A percentile compares a stretch with the other conserved stretches of the same genome.
Conservation (phyloP, 2,797 vertebrate species). For the Malurus leucopterus region DNA sequence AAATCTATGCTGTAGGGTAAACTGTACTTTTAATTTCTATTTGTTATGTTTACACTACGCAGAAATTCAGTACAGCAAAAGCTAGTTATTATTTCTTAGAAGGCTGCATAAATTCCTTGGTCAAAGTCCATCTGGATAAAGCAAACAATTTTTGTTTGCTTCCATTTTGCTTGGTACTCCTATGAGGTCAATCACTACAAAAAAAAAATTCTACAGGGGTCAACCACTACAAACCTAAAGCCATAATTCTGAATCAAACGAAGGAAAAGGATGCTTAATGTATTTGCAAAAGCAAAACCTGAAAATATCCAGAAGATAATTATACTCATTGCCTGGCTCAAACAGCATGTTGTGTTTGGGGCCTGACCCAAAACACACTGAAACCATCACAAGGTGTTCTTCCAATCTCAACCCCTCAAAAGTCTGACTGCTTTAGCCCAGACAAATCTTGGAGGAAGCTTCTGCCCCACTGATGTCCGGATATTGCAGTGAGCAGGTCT, state of each 20-base stretch:
- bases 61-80: background rate
- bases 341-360: background rate
- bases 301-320: background rate
- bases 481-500: background rate
- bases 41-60: background rate
- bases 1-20: background rate
- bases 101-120: background rate
- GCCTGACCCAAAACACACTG: background rate
- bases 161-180: background rate
- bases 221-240: background rate
- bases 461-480: background rate
- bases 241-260: background rate
- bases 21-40: conserved; percentile 27
- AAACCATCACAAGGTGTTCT: background rate
- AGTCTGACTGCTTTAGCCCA: background rate
- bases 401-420: background rate
- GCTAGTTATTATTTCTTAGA: background rate
- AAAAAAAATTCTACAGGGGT: background rate
- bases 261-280: background rate
- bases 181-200: background rate
- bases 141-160: background rate
- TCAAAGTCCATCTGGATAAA: background rate
- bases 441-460: background rate
- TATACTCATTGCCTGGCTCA: background rate
- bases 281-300: background rate